These are phyloP conservation scores for Erythrolamprus reginae DNA, from an alignment of 2,113 vertebrate genomes.

Conservation along the genomic window DNA sequence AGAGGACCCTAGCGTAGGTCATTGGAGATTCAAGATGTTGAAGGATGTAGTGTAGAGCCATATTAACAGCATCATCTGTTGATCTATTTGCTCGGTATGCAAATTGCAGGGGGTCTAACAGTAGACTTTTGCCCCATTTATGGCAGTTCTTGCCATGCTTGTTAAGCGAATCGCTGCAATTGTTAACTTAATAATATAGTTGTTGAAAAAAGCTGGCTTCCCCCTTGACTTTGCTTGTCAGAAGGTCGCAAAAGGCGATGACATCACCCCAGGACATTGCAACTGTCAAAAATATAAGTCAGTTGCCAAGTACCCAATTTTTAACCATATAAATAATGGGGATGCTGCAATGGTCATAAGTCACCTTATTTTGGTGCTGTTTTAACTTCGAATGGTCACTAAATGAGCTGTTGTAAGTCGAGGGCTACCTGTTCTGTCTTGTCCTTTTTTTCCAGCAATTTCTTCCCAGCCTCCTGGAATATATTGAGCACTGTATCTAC, in stretches of 20 bases:
- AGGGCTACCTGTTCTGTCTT: not conserved
- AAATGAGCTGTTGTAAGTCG: not conserved
- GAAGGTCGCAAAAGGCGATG: not conserved
- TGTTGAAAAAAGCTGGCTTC: not conserved
- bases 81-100: no score
- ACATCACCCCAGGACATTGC: not conserved
- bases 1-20: no score
- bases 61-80: no score
- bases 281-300: not conserved
- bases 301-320: not conserved
- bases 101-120: no score
- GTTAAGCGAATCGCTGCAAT: not conserved
- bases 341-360: not conserved
- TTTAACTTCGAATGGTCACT: not conserved
- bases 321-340: not conserved
- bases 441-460: constrained; percentile 73
- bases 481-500: constrained; percentile 72
- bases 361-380: not conserved
- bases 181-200: not conserved
- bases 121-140: not conserved
- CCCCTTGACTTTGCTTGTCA: not conserved
- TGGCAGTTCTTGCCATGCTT: not conserved
- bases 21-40: no score
- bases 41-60: no score
- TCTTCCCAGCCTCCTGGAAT: constrained; percentile 82